These are phyloP conservation scores for Aegithalos caudatus DNA, from an alignment of 2,113 vertebrate species.

Conservation along the genomic window DNA sequence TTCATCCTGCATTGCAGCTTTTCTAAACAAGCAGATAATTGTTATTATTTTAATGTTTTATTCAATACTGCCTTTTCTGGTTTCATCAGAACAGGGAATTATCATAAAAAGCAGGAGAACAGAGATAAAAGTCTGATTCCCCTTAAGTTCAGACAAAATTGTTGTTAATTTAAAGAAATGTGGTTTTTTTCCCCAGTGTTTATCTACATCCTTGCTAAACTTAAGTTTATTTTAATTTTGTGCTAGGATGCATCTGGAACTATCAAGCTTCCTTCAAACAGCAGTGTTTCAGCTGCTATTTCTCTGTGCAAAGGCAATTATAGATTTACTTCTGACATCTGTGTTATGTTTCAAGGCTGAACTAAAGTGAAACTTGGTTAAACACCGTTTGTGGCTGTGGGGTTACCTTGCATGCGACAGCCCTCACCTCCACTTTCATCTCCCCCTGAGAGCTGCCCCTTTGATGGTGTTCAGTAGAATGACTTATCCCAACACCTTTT, in stretches of 20 bases:
- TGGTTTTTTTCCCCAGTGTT: not conserved
- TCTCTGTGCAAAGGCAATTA: not conserved
- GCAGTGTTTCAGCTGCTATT: not conserved
- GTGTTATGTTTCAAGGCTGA: not conserved
- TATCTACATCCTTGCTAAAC: not conserved
- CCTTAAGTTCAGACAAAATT: not conserved
- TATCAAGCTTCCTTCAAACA: not conserved
- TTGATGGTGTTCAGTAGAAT: not conserved
- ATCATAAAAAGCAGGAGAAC: not conserved
- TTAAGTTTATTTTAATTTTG: not conserved
- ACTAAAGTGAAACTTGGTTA: not conserved
- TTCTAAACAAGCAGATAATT: not conserved
- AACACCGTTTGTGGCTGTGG: not conserved
- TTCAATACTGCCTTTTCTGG: not conserved
- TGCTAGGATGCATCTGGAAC: not conserved
- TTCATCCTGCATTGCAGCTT: not conserved
- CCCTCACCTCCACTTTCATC: not conserved
- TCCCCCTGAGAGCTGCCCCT: not conserved
- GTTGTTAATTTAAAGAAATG: not conserved
- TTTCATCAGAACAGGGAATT: slow-evolving; percentile 4
- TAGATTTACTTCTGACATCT: not conserved
- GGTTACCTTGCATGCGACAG: not conserved
- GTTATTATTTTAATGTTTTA: slow-evolving; percentile 35
- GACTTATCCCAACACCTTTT: not conserved
- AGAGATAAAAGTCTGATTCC: not conserved